phyloP scores from a whole-genome alignment of 2,797 vertebrate genomes.

The Cichlasoma orientale region DNA sequence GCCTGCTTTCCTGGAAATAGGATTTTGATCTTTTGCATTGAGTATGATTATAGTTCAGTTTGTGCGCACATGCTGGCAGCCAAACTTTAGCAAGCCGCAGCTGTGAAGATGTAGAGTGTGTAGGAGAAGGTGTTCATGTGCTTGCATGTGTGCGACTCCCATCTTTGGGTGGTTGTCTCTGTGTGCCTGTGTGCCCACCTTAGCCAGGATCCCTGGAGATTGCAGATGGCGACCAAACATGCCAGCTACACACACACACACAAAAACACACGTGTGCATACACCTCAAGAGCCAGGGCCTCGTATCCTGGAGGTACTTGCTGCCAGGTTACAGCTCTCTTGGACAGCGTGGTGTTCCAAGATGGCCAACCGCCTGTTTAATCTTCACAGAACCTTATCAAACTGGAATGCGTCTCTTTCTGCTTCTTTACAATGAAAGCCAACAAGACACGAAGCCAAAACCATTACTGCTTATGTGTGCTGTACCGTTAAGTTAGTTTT shows the following conservation, averaged over 20 bases:
- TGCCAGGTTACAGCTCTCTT: conserved; percentile 70
- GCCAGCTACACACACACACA: conserved; percentile 56
- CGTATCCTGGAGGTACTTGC: conserved; percentile 60
- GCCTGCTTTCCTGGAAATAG: conserved; percentile 58
- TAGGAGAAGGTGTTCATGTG: conserved; percentile 24
- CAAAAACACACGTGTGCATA: conserved; percentile 4
- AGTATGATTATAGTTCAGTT: conserved; percentile 67
- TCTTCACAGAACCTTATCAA: conserved; percentile 40
- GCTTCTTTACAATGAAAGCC: conserved; percentile 11
- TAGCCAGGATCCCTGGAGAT: conserved; percentile 70
- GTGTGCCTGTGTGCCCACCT: conserved; percentile 27
- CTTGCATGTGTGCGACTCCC: conserved; percentile 10
- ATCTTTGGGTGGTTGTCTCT: not conserved
- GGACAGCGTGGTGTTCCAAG: conserved; percentile 47
- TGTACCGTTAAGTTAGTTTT: not conserved
- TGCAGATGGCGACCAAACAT: conserved; percentile 78
- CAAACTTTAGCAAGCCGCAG: conserved; percentile 52
- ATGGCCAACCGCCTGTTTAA: conserved; percentile 51
- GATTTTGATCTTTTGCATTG: conserved; percentile 70
- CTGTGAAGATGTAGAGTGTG: conserved; percentile 19
- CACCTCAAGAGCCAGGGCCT: conserved; percentile 53
- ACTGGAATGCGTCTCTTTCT: conserved; percentile 22
- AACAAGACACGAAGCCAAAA: conserved; percentile 9
- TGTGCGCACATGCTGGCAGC: conserved; percentile 47
- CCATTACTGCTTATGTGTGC: not conserved